Evolutionary conservation across 2,888 invertebrate species (phyloP).

Genomic region (Campoplex nolae): DNA sequence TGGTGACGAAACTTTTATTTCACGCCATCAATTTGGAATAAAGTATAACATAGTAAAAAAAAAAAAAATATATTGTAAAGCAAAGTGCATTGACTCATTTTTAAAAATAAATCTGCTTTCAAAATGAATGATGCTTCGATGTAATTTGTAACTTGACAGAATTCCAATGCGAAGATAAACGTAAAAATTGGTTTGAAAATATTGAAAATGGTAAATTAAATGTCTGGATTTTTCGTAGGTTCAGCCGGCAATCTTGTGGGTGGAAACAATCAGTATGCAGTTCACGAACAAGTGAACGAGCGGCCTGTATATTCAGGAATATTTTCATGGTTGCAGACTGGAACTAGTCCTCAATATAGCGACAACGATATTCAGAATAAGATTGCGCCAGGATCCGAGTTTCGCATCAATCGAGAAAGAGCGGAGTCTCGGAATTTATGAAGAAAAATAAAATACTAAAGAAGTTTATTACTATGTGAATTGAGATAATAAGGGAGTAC

Average conservation of each 20-base stretch:
- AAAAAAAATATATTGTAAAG: neutral
- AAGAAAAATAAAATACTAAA: conserved; percentile 7
- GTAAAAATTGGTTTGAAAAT: neutral
- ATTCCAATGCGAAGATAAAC: neutral
- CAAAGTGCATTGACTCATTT: neutral
- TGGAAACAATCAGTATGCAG: conserved; percentile 74
- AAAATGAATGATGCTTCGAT: too few species aligned
- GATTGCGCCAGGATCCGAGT: conserved; percentile 66
- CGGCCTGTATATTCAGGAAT: conserved; percentile 45
- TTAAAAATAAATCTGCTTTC: neutral
- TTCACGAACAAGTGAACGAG: conserved; percentile 77
- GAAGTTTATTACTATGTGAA: conserved; percentile 9
- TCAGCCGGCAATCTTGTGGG: conserved; percentile 29
- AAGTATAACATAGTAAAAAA: neutral
- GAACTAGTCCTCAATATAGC: conserved; percentile 14
- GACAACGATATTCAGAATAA: conserved; percentile 67
- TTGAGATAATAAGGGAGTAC: conserved; percentile 27
- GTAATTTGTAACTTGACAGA: neutral
- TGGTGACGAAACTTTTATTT: neutral
- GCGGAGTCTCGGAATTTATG: conserved; percentile 26
- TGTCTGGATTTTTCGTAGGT: conserved; percentile 20
- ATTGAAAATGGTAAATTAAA: neutral
- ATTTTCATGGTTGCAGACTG: conserved; percentile 65
- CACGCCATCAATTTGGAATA: neutral
- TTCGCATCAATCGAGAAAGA: conserved; percentile 17